Percentiles rank a stretch among this genome's conserved stretches.
Conservation (phyloP, 2,113 vertebrate genomes). For the Scytalopus superciliaris region DNA sequence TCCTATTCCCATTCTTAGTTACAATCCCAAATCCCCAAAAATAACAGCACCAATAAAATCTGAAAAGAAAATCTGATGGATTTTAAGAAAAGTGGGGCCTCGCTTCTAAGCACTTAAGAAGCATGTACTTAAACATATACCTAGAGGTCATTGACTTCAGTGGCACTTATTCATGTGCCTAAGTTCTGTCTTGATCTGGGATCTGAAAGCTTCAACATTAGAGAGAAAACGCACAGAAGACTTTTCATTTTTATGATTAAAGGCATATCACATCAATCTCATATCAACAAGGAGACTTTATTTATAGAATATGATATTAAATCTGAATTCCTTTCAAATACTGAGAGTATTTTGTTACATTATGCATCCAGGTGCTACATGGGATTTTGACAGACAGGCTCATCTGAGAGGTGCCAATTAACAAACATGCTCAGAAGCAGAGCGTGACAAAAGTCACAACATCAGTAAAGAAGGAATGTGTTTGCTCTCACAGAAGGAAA, state of each 20-base stretch:
- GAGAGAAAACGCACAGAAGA: background rate
- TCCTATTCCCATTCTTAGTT: background rate
- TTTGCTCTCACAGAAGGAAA: constrained; percentile 24
- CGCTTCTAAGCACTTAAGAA: background rate
- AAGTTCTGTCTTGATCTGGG: background rate
- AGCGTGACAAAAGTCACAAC: constrained; percentile 61
- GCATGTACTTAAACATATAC: background rate
- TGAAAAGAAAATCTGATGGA: background rate
- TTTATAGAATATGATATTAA: constrained; percentile 51
- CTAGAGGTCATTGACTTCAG: background rate
- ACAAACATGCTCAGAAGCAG: constrained; percentile 48
- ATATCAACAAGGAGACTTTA: background rate
- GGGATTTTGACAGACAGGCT: constrained; percentile 52
- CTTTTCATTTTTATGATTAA: constrained; percentile 36
- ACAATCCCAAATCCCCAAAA: background rate
- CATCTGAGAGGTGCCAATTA: constrained; percentile 61
- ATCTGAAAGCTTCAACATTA: constrained; percentile 1
- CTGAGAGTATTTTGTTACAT: constrained; percentile 34
- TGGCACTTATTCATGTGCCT: background rate
- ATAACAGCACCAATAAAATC: background rate
- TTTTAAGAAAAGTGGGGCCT: background rate
- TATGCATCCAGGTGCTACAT: constrained; percentile 15
- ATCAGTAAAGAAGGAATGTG: constrained; percentile 26
- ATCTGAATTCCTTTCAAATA: constrained; percentile 49
- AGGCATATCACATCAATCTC: constrained; percentile 35